Percentiles rank a stretch among this genome's conserved stretches.
Conservation (phyloP, 2,797 vertebrate genomes). For the Vultur gryphus region DNA sequence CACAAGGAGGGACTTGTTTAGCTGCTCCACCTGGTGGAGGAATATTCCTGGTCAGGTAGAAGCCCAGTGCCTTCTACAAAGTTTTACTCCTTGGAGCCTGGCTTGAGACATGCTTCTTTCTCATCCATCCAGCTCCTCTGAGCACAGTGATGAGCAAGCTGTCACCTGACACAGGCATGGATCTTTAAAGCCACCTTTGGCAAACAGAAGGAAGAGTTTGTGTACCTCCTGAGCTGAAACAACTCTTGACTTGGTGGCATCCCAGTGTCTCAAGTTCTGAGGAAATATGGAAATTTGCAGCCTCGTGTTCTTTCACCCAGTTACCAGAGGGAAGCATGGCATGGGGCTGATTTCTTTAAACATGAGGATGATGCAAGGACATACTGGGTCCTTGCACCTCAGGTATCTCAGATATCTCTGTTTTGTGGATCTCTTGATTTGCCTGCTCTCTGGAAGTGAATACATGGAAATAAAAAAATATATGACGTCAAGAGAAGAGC, state of each 20-base stretch:
- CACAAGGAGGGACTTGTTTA: background rate
- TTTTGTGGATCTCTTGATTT: background rate
- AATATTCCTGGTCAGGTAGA: background rate
- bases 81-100: background rate
- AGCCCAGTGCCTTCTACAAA: background rate
- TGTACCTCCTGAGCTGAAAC: background rate
- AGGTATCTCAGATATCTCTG: background rate
- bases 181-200: background rate
- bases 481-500: background rate
- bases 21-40: background rate
- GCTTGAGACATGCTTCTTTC: background rate
- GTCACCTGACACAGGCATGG: too few relatives aligned
- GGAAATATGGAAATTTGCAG: background rate
- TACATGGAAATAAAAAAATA: background rate
- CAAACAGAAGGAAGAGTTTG: background rate
- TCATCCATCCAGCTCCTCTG: background rate
- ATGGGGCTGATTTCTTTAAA: background rate
- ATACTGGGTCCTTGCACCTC: background rate
- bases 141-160: background rate
- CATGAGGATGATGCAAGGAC: background rate
- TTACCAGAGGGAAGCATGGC: background rate
- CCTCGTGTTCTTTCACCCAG: background rate
- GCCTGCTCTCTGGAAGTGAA: background rate
- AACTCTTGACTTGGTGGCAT: background rate
- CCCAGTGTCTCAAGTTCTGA: background rate